Evolutionary conservation across 37 sponge, comb jelly and placozoan species (phyloP), one percentile per base, ranked within the genome.

Genomic region (Sycon ciliatum): DNA sequence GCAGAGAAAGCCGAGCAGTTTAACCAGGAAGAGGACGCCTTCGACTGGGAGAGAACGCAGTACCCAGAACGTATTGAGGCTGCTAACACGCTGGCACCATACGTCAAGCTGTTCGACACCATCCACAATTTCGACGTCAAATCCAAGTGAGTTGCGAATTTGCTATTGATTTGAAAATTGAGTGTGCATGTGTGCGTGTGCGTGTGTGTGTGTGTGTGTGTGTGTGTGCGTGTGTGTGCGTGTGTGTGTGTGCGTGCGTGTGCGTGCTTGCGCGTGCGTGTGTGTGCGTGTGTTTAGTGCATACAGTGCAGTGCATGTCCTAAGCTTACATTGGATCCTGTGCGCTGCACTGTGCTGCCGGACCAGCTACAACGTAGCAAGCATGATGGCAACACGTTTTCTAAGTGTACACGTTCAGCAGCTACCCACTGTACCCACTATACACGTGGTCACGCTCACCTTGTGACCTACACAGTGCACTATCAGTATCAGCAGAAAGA

Each of bases 31-130:
- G 99, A 98, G 68, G 99, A 98, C 68, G 85, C 90, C 20, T 98
- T 98, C 76, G 99, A 98, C 36, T 98, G 99, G 99, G 90, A 98
- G 56, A 70, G 83, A 24, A 84, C 93, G 1, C 79, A 92, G 54
- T 98, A 98, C 69, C 93, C 99, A 38, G 79, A 75, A 29, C 79
- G 86, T 46, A 82, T 63, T 28, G 79, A 92, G 68, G 85, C 92
- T 9, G 68, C 77, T 29, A 83, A 97, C 38, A 80, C 73, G 4
- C 77, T 98, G 3, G 78, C 78, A 28, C 93, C 93, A 36, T 98
- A 84, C 38, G 72, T 74, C 56, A 92, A 86, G 70, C 82, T 98
- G 0, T 98, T 89, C 69, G 89, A 86, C 56, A 86, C 78, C 24
- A 80, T 90, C 36, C 73, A 82, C 16, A 85, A 89, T 24, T 98